Conservation (phyloP, 2,888 invertebrate genomes). For the Neoaliturus tenellus region DNA sequence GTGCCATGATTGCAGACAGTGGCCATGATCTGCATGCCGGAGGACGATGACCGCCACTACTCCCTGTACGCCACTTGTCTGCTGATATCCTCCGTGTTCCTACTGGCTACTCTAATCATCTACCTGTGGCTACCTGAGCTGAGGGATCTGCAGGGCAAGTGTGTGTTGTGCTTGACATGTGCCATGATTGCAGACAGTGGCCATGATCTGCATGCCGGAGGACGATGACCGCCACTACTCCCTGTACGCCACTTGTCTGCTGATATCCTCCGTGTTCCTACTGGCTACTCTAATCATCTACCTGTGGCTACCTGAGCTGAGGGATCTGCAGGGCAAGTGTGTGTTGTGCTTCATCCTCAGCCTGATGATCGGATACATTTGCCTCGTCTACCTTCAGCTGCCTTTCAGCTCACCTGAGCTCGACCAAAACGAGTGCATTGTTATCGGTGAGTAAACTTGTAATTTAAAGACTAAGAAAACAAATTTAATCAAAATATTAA, state of each 20-base stretch:
- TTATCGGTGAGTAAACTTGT: conserved; percentile 74
- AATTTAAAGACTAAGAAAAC: too few relatives aligned
- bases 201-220: conserved; percentile 72
- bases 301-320: conserved; percentile 77
- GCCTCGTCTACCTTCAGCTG: conserved; percentile 77
- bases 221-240: conserved; percentile 71
- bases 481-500: too few relatives aligned
- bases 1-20: not conserved
- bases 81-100: conserved; percentile 76
- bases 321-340: conserved; percentile 80
- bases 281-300: conserved; percentile 78
- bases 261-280: conserved; percentile 77
- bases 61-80: conserved; percentile 70
- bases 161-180: conserved; percentile 76
- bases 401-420: conserved; percentile 70
- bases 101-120: conserved; percentile 77
- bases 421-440: conserved; percentile 73
- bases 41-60: conserved; percentile 71
- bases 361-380: conserved; percentile 77
- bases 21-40: conserved; percentile 71
- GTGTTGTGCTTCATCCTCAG: conserved; percentile 79
- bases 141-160: conserved; percentile 79
- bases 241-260: conserved; percentile 70
- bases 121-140: conserved; percentile 79
- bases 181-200: not conserved